Base-by-base conservation (phyloP, 1,140 invertebrate genomes). In the Ctenoplectra terminalis region DNA sequence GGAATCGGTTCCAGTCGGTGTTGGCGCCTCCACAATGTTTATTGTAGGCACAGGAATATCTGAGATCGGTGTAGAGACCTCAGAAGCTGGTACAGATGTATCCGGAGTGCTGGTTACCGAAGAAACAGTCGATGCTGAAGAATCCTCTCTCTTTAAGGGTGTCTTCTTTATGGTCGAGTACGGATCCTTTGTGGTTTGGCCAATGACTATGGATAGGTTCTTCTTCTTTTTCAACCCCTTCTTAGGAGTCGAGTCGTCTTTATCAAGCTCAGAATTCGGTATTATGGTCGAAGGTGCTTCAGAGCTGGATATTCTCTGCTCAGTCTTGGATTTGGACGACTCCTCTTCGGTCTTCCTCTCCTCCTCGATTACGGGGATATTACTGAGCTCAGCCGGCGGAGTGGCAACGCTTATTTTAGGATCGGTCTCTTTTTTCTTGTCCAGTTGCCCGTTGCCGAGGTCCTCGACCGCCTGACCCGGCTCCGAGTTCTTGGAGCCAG, bases 1-100 rank as follows among this genome's bases (percentile, higher is more conserved):
- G 2, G 26, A 23, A 0, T 60, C 72, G 1, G 48, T 17, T 11
- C 20, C 54, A 11, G 26, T 20, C 2, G 61, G 74, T 11, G 63
- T 70, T 0, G 74, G 31, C 0, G 50, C 54, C 15, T 60, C 78
- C 8, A 81, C 37, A 23, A 89, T 84, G 17, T 88, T 90, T 84
- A 90, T 91, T 7, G 72, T 2, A 17, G 89, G 89, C 31, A 90
- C 23, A 0, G 64, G 20, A 9, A 67, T 6, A 0, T 82, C 85
- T 0, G 37, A n/a, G 17, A 56, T 29, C 5, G 75, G 67, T 6
- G 72, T 76, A 6, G 79, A 26, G 8, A 61, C 31, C 20, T 82
- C 71, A 0, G 76, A 69, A 8, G 17, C 31, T 0, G 61, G 34
- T 2, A 63, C 29, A 1, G 37, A 23, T 15, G 46, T 52, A 2